These are phyloP conservation scores for Leptinotarsa haldemani DNA, from an alignment of 2,888 invertebrate species.

Conservation along the genomic window DNA sequence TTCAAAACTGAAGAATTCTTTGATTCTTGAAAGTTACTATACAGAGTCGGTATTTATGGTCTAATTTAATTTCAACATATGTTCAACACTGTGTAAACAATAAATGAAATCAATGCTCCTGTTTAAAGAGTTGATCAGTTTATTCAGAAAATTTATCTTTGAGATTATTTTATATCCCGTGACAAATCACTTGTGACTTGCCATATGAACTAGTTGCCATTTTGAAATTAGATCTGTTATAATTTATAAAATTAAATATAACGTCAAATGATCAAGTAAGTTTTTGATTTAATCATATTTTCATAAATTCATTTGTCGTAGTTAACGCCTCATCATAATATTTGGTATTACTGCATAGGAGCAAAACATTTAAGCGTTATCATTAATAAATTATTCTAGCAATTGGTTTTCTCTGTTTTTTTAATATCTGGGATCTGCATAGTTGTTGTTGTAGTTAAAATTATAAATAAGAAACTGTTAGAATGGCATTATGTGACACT, in stretches of 20 bases:
- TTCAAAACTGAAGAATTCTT: no score
- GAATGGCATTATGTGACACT: no score
- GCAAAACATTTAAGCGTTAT: no score
- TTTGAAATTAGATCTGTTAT: not conserved
- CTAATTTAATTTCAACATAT: not conserved
- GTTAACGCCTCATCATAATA: not conserved
- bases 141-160: not conserved
- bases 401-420: no score
- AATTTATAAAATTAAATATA: not conserved
- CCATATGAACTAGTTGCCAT: conserved; percentile 11
- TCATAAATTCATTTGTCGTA: not conserved
- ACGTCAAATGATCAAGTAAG: not conserved
- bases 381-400: no score
- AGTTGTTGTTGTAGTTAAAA: no score
- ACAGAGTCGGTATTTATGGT: no score
- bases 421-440: no score
- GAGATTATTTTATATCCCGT: not conserved
- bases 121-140: conserved; percentile 2
- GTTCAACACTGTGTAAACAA: not conserved
- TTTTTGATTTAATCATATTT: not conserved
- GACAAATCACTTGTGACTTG: conserved; percentile 7
- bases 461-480: no score
- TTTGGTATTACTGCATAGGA: no score
- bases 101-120: not conserved
- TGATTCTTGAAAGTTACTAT: no score